phyloP scores from a whole-genome alignment of 2,113 vertebrate species.

The Indicator indicator region DNA sequence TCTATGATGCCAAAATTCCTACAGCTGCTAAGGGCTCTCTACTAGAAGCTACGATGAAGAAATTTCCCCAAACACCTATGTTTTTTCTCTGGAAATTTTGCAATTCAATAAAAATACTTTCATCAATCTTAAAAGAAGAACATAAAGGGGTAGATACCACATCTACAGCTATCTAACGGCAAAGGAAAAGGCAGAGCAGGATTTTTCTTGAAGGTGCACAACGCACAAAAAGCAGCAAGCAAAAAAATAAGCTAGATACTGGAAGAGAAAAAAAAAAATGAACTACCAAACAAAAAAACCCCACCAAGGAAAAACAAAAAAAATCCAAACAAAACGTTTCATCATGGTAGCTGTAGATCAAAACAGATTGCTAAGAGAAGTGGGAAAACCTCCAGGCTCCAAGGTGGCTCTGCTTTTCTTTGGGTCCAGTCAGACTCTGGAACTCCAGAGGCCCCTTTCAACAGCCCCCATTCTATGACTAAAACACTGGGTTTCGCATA shows the following conservation, averaged over 20 bases:
- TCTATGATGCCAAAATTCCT: neutral
- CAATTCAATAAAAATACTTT: neutral
- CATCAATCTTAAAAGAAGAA: neutral
- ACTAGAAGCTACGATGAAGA: neutral
- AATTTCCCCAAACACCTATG: neutral
- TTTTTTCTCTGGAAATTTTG: neutral
- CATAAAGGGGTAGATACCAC: neutral
- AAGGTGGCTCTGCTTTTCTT: neutral
- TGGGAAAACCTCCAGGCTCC: neutral
- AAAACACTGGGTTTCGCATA: neutral
- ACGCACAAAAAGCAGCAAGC: neutral
- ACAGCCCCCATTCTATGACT: neutral
- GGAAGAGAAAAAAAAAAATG: neutral
- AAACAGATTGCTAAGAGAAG: neutral
- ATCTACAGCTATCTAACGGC: neutral
- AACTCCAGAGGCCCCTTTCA: neutral
- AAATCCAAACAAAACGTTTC: neutral
- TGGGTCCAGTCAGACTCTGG: neutral
- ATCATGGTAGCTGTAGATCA: fast-evolving
- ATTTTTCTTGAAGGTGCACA: neutral
- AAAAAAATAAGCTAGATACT: neutral
- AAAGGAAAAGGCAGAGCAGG: neutral
- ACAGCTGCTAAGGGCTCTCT: neutral
- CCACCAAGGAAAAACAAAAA: neutral
- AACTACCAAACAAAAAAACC: neutral